phyloP scores from a whole-genome alignment of 1,140 invertebrate species.

The Chionoecetes opilio region DNA sequence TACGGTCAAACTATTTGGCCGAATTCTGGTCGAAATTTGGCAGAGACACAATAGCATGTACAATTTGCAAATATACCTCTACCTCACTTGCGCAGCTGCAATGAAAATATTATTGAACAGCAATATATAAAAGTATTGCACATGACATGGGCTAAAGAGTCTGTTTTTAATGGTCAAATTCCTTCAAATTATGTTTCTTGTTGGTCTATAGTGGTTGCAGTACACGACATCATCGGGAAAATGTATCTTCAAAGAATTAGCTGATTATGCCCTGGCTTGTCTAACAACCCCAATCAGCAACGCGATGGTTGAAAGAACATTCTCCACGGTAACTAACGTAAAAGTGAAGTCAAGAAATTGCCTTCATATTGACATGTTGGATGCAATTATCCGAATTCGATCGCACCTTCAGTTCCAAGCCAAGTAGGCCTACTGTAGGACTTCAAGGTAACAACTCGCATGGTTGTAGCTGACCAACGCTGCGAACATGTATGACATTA shows the following conservation, averaged over 20 bases:
- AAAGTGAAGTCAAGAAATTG: slow-evolving; percentile 50
- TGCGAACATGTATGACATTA: too few relatives aligned
- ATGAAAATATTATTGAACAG: slow-evolving; percentile 50
- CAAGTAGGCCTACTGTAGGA: slow-evolving; percentile 50
- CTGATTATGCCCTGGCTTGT: slow-evolving; percentile 58
- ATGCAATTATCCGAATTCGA: slow-evolving; percentile 43
- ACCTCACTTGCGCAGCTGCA: slow-evolving; percentile 36
- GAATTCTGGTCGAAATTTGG: too few relatives aligned
- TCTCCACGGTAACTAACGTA: slow-evolving; percentile 58
- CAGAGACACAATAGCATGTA: too few relatives aligned
- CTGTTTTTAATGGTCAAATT: slow-evolving; percentile 53
- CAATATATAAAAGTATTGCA: slow-evolving; percentile 57
- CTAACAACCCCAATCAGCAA: slow-evolving; percentile 53
- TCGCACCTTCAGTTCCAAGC: slow-evolving; percentile 49
- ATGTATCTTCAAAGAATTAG: slow-evolving; percentile 43
- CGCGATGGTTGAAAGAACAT: slow-evolving; percentile 53
- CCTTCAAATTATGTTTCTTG: slow-evolving; percentile 19
- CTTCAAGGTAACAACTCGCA: slow-evolving; percentile 43
- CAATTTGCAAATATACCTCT: slow-evolving; percentile 12
- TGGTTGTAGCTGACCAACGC: too few relatives aligned
- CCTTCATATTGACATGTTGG: slow-evolving; percentile 40
- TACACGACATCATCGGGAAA: slow-evolving; percentile 47
- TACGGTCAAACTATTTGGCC: too few relatives aligned
- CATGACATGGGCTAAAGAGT: slow-evolving; percentile 39
- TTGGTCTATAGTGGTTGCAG: slow-evolving; percentile 36